Base-by-base conservation (phyloP, 1,140 invertebrate genomes). In the Calephelis nemesis region DNA sequence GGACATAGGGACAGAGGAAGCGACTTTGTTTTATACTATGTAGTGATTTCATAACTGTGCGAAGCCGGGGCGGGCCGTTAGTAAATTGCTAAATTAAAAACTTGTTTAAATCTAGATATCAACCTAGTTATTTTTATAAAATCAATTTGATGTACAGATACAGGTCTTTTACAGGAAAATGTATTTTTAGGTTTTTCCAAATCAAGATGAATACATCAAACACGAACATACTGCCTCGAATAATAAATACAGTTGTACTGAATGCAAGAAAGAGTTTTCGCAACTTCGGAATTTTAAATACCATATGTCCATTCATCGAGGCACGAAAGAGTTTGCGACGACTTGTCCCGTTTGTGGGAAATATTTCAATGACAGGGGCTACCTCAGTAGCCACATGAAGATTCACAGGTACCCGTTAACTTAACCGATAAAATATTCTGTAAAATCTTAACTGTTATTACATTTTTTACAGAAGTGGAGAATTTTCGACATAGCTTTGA, bases 211-310 rank as follows among this genome's bases (percentile, higher is more conserved):
- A n/a, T 11, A 10, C 7, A 11, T 15, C 7, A 47, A 2, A 0
- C 60, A 47, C 6, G 19, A 19, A 11, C 40, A 15, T 19, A 11
- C 13, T 5, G 13, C n/a, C 5, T 65, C 79, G 0, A 68, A 63
- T 7, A 74, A 95, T 71, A 94, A 94, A 1, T 96, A 96, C 74
- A 93, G 94, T 63, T 97, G 96, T 78, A 90, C 90, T 7, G 95
- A 96, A 63, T 97, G 96, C 78, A 94, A 94, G 30, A 97, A 97
- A 82, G 94, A 94, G 13, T 97, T 97, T 84, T 96, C 95, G 2
- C 95, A 96, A 82, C 84, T 96, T 50, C 92, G 95, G 7, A 96
- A 96, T 80, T 96, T 94, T 84, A 96, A 96, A 79, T 96, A 96
- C 80, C 95, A 96, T 74, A 92, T 95, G 76, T 95, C 94, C 2